These are phyloP conservation scores for Willowsia nigromaculata DNA, from an alignment of 2,888 invertebrate species.

Conservation along the genomic window DNA sequence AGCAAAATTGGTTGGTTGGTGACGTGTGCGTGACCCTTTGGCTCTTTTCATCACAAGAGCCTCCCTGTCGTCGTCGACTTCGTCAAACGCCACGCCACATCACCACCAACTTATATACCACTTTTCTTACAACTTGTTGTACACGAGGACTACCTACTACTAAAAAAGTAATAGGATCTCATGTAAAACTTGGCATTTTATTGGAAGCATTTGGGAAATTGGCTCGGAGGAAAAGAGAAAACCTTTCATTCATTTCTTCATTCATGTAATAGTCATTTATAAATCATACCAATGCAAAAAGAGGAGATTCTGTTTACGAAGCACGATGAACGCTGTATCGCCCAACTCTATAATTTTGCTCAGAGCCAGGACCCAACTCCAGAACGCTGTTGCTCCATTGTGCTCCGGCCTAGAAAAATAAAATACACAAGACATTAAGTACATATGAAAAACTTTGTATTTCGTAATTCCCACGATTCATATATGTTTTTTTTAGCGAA, in stretches of 20 bases:
- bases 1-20: conserved; percentile 50
- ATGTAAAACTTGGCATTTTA: conserved; percentile 14
- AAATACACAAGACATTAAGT: not conserved
- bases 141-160: not conserved
- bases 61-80: not conserved
- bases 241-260: not conserved
- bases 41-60: conserved; percentile 39
- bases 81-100: conserved; percentile 30
- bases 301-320: conserved; percentile 75
- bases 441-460: not conserved
- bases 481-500: not conserved
- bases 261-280: no score
- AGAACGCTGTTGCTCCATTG: conserved; percentile 76
- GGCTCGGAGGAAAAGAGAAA: not conserved
- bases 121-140: not conserved
- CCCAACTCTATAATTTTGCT: conserved; percentile 76
- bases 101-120: not conserved
- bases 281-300: conserved; percentile 76
- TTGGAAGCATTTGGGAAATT: conserved; percentile 50
- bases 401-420: conserved; percentile 70
- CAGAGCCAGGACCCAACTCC: conserved; percentile 73
- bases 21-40: conserved; percentile 58
- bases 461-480: conserved; percentile 20
- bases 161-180: not conserved
- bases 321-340: conserved; percentile 76